Percentiles rank a stretch among this genome's conserved stretches.
Conservation (phyloP, 2,888 invertebrate species). For the Cerceris ruficornis region DNA sequence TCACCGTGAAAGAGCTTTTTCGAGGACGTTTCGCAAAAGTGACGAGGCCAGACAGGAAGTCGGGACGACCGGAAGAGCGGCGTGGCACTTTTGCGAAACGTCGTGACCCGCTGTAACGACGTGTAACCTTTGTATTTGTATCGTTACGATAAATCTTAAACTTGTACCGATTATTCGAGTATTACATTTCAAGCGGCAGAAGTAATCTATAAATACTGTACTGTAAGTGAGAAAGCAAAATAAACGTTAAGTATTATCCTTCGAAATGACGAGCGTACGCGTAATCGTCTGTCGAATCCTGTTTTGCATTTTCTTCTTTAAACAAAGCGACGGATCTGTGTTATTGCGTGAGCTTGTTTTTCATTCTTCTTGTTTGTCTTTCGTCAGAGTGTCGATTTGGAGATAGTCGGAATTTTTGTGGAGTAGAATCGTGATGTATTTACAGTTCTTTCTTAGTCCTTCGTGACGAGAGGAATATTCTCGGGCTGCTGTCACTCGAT, state of each 20-base stretch:
- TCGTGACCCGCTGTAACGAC: constrained; percentile 59
- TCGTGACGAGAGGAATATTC: no score
- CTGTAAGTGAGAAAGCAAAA: constrained; percentile 75
- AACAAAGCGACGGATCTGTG: neutral
- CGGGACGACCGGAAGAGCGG: neutral
- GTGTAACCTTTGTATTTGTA: constrained; percentile 78
- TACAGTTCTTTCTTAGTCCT: no score
- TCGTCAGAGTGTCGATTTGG: neutral
- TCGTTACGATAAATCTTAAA: constrained; percentile 75
- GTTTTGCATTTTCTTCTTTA: neutral
- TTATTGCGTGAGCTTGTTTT: neutral
- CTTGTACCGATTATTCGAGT: constrained; percentile 72
- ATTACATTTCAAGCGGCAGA: constrained; percentile 74
- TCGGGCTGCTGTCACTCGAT: no score
- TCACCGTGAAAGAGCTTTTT: constrained; percentile 27
- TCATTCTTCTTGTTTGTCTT: neutral
- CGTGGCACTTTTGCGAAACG: constrained; percentile 34
- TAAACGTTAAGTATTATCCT: constrained; percentile 78
- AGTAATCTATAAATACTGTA: constrained; percentile 79
- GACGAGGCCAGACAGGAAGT: neutral
- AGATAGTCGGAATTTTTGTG: neutral
- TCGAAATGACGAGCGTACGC: constrained; percentile 53
- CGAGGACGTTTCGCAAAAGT: constrained; percentile 35
- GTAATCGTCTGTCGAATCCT: constrained; percentile 12
- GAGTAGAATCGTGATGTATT: no score